Evolutionary conservation across 1,140 invertebrate species (phyloP), one percentile per base, ranked within the genome.

Genomic region (Andricus grossulariae): DNA sequence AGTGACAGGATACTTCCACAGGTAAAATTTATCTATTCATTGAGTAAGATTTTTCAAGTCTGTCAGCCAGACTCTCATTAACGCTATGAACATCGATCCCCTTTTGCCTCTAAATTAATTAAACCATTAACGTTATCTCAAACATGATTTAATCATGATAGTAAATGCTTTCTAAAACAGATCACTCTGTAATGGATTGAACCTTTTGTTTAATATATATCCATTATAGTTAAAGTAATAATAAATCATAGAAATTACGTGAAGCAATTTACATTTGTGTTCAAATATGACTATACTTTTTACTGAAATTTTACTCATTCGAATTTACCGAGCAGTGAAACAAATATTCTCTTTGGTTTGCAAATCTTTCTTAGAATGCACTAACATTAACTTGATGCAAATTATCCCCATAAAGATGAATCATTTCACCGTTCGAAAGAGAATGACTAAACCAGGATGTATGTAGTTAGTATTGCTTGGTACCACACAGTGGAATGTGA

Each of bases 351-450:
- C 13, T 25, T 19, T 3, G 12, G 8, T 25, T 57, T 57, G 55
- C 21, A 21, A 19, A 57, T 25, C 18, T 21, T 21, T 32, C 10
- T 21, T 57, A 12, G 25, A 57, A 57, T 21, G 55, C 11, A 57
- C 19, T 21, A 21, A 11, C 18, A 13, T 32, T 25, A 21, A 21
- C 18, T 19, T 57, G 52, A 66, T 66, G 60, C 32, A 66, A 66
- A 66, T 66, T 66, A 39, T 66, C 3, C 25, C 32, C 60, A 39
- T 66, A 66, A 66, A 66, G 25, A 66, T 66, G 60, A 66, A 66
- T 66, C 39, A 66, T 66, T 13, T 66, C 32, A 15, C 21, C 13
- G 57, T 60, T 60, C 16, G 25, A 39, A 39, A 39, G 25, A 66
- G 21, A 45, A 66, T 66, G 60, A 66, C 60, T 66, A 66, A 66